Conservation (phyloP, 2,797 vertebrate species). For the Falco biarmicus region DNA sequence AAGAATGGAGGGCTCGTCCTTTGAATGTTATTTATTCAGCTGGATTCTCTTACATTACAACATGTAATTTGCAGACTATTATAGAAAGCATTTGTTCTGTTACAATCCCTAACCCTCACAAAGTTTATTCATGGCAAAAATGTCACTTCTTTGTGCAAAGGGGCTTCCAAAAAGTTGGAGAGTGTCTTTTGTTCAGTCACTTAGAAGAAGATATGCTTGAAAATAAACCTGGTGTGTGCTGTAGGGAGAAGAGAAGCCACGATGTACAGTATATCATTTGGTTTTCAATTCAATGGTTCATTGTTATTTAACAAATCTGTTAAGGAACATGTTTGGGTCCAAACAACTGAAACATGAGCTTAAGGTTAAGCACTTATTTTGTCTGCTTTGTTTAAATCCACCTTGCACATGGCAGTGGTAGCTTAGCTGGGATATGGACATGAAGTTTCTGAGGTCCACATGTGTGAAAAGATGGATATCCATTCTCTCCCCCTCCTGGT, state of each 20-base stretch:
- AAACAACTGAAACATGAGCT: not conserved
- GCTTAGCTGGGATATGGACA: not conserved
- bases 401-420: not conserved
- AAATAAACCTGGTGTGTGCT: not conserved
- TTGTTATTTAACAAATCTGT: not conserved
- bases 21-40: slow-evolving; percentile 62
- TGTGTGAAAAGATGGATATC: not conserved
- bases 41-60: slow-evolving; percentile 26
- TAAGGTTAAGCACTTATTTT: not conserved
- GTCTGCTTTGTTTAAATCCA: not conserved
- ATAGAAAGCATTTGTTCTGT: not conserved
- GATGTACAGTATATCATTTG: fast-evolving
- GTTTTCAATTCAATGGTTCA: not conserved
- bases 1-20: slow-evolving; percentile 36
- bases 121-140: not conserved
- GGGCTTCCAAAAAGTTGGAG: not conserved
- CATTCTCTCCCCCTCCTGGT: not conserved
- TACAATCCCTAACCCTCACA: not conserved
- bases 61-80: not conserved
- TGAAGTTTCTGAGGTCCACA: fast-evolving
- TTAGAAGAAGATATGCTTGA: not conserved
- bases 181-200: not conserved
- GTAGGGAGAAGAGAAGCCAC: not conserved
- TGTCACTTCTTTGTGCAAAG: not conserved
- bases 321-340: not conserved